Evolutionary conservation across 2,113 vertebrate species (phyloP).

Genomic region (Microtus oregoni): DNA sequence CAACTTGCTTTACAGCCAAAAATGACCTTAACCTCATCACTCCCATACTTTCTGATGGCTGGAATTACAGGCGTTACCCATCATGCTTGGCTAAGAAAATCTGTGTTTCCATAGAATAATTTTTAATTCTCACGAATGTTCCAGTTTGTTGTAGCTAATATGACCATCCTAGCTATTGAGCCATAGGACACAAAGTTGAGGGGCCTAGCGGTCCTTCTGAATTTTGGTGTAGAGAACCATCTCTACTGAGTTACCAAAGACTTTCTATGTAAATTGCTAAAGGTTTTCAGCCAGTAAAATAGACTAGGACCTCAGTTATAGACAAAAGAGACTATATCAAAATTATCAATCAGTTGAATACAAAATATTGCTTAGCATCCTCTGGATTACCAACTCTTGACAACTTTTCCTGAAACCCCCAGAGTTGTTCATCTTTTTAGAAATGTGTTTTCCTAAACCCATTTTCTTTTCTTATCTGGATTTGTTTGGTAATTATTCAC

Average conservation of each 20-base stretch:
- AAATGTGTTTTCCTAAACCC: slow-evolving; percentile 14
- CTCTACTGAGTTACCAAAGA: neutral
- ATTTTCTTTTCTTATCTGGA: neutral
- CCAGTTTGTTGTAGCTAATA: neutral
- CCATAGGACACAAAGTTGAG: neutral
- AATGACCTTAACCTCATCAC: neutral
- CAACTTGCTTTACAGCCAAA: neutral
- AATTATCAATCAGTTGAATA: neutral
- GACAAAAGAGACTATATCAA: neutral
- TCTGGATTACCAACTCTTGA: neutral
- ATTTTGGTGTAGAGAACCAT: neutral
- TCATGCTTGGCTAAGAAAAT: neutral
- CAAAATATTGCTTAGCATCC: neutral
- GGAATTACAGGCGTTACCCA: neutral
- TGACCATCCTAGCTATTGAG: neutral
- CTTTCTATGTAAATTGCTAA: slow-evolving; percentile 39
- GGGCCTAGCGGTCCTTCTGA: neutral
- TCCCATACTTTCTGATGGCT: neutral
- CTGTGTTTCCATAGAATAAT: slow-evolving; percentile 37
- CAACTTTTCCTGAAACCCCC: neutral
- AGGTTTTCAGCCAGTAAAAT: neutral
- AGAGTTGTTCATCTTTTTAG: neutral
- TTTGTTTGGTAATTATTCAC: slow-evolving; percentile 22
- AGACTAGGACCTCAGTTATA: neutral
- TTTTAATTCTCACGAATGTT: slow-evolving; percentile 47